These are phyloP conservation scores for Mus spretus DNA, from an alignment of 2,797 vertebrate species.

Conservation along the genomic window DNA sequence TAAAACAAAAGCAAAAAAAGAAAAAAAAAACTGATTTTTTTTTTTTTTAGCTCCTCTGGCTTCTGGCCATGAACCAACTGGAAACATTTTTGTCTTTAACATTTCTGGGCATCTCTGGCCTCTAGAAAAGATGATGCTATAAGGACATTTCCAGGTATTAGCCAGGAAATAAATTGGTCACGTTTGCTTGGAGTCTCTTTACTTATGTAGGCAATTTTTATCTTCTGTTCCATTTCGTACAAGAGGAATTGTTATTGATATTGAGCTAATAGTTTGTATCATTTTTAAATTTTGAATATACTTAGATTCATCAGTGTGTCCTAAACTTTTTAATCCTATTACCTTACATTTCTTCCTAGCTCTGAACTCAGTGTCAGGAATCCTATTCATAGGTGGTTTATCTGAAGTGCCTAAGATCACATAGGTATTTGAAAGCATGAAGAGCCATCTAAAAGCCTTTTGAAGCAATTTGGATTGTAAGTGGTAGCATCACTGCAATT, in stretches of 20 bases:
- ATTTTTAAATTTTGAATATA: slow-evolving; percentile 26
- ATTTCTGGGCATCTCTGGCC: background rate
- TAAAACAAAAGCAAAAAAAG: background rate
- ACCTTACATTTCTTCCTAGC: background rate
- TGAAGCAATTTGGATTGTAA: background rate
- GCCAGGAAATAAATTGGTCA: background rate
- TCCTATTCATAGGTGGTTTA: background rate
- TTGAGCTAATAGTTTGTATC: background rate
- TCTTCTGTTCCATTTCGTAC: background rate
- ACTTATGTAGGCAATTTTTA: background rate
- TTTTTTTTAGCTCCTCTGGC: background rate
- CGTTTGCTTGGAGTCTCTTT: background rate
- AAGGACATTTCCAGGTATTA: background rate
- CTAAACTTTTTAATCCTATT: background rate
- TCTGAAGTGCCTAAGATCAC: background rate
- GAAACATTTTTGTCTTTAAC: background rate
- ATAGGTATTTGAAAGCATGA: background rate
- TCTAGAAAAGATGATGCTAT: background rate
- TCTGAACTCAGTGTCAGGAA: background rate
- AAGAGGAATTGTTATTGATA: background rate
- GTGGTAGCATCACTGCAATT: background rate
- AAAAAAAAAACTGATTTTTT: background rate
- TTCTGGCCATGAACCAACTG: background rate
- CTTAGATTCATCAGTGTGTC: background rate
- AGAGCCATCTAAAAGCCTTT: background rate